phyloP scores from a whole-genome alignment of 2,797 vertebrate species.

The Telmatherina bonti region DNA sequence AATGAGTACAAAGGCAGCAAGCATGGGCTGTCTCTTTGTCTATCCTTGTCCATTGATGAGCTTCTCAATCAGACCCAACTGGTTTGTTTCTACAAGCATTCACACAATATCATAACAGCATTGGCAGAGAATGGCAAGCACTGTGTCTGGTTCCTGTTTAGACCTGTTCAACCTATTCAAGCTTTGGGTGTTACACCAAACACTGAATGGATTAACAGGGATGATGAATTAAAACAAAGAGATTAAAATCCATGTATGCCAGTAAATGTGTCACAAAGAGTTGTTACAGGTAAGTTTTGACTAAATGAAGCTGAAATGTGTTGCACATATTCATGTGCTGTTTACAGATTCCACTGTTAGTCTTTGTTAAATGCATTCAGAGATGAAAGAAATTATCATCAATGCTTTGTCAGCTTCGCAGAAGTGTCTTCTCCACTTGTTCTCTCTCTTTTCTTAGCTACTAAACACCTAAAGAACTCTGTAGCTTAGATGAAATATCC shows the following conservation, averaged over 20 bases:
- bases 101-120: slow-evolving; percentile 70
- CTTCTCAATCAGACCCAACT: slow-evolving; percentile 76
- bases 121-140: slow-evolving; percentile 54
- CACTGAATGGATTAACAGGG: slow-evolving; percentile 55
- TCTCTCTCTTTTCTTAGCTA: slow-evolving; percentile 53
- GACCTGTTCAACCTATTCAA: slow-evolving; percentile 65
- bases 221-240: slow-evolving; percentile 57
- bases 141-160: slow-evolving; percentile 59
- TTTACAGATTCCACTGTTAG: slow-evolving; percentile 1
- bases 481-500: slow-evolving; percentile 41
- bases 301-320: background rate
- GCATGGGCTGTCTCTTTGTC: slow-evolving; percentile 72
- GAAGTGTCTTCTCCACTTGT: slow-evolving; percentile 43
- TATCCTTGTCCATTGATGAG: slow-evolving; percentile 73
- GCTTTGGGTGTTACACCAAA: slow-evolving; percentile 56
- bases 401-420: slow-evolving; percentile 29
- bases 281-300: background rate
- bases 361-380: background rate
- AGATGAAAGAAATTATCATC: slow-evolving; percentile 11
- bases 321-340: background rate
- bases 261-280: slow-evolving; percentile 22
- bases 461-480: slow-evolving; percentile 46
- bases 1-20: slow-evolving; percentile 76
- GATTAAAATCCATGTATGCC: slow-evolving; percentile 52
- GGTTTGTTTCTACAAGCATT: slow-evolving; percentile 74